Base-by-base conservation (phyloP, 2,113 vertebrate species). In the Philantomba maxwellii region DNA sequence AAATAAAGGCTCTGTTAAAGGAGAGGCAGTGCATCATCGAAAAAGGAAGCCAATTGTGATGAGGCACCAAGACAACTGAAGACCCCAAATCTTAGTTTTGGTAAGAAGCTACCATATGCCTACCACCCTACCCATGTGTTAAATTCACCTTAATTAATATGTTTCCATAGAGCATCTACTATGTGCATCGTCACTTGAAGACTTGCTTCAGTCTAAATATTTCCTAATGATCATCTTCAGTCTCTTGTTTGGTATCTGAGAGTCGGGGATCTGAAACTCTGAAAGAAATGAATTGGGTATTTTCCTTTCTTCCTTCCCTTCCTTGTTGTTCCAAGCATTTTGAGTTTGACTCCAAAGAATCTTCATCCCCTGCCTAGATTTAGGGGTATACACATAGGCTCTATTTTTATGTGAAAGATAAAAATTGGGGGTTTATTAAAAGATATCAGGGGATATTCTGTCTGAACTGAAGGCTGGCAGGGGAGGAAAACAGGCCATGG, bases 1-100 rank as follows among this genome's bases (percentile, higher is more conserved):
- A 94, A 97, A 90, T 91, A 49, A 87, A 86, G 75, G 17, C 82
- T 83, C 89, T 75, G 12, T 55, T 95, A 53, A 45, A 93, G 33
- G 73, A 30, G 43, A 97, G 78, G 7, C 49, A 70, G 60, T 36
- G 21, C 7, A 19, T 87, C 93, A 83, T 66, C 25, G 30, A 80
- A 97, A 89, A 95, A 91, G 90, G 81, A 92, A 85, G 36, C 57
- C 89, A 70, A 3, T 53, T 96, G 70, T 33, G 43, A 58, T 90
- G 45, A 82, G 21, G 9, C 14, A 82, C 33, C 55, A 73, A 83
- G 47, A 93, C 5, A 53, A 81, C 70, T 60, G 51, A 85, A 94
- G 81, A 90, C 30, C 47, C n/a, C 28, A 80, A 28, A 25, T 78
- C 80, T 82, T 92, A 33, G 26, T 97, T 77, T 77, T 15, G 70